These are phyloP conservation scores for Etheostoma perlongum DNA, from an alignment of 2,797 vertebrate species.

Conservation along the genomic window DNA sequence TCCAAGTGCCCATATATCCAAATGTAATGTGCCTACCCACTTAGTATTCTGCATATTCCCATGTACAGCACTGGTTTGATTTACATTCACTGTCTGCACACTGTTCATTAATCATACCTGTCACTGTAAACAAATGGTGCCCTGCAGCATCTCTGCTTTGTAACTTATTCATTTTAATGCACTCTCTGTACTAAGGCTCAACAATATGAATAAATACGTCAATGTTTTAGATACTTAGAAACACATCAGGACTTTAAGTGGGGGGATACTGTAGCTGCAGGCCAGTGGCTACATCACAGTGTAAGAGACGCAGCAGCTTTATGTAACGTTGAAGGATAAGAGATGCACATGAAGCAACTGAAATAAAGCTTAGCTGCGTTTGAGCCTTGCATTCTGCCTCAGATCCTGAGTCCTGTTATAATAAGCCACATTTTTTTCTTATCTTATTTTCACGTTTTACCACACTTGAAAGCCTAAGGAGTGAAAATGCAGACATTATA, in stretches of 20 bases:
- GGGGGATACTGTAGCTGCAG: slow-evolving; percentile 56
- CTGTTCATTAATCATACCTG: slow-evolving; percentile 57
- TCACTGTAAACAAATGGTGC: slow-evolving; percentile 54
- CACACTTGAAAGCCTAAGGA: neutral
- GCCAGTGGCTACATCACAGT: slow-evolving; percentile 52
- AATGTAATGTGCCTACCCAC: slow-evolving; percentile 22
- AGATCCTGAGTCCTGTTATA: slow-evolving; percentile 31
- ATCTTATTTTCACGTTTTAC: neutral
- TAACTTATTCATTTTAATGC: slow-evolving; percentile 42
- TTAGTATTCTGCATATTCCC: slow-evolving; percentile 41
- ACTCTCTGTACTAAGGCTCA: slow-evolving; percentile 27
- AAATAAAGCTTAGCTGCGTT: slow-evolving; percentile 44
- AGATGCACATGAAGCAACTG: slow-evolving; percentile 38
- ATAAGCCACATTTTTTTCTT: slow-evolving; percentile 19
- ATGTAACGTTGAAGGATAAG: slow-evolving; percentile 63
- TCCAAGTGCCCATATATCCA: slow-evolving; percentile 11
- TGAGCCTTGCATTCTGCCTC: slow-evolving; percentile 43
- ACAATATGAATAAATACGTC: slow-evolving; percentile 50
- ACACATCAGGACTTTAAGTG: slow-evolving; percentile 61
- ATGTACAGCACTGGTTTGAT: slow-evolving; percentile 39
- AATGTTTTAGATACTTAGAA: slow-evolving; percentile 61
- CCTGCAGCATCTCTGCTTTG: slow-evolving; percentile 44
- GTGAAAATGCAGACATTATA: slow-evolving; percentile 15
- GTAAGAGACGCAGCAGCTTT: slow-evolving; percentile 68
- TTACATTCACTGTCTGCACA: slow-evolving; percentile 36